These are phyloP conservation scores for Aeoliscus strigatus DNA, from an alignment of 2,797 vertebrate genomes.

Conservation along the genomic window DNA sequence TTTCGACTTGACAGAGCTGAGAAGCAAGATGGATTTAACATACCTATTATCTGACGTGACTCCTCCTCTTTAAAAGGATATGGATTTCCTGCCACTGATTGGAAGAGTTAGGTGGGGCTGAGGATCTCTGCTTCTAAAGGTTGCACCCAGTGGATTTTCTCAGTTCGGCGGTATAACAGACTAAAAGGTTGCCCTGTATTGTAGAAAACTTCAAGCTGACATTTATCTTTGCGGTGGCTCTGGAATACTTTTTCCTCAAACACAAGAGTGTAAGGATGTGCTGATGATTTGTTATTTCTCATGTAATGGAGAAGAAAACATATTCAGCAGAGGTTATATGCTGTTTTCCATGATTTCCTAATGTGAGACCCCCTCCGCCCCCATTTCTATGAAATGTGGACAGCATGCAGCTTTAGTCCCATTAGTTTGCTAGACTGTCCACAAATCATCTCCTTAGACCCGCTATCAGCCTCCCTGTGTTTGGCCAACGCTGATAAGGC, in stretches of 20 bases:
- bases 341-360: constrained; percentile 16
- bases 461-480: constrained; percentile 55
- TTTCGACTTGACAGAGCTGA: constrained; percentile 70
- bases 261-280: too few species aligned
- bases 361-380: constrained; percentile 10
- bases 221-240: constrained; percentile 39
- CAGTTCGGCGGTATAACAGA: constrained; percentile 40
- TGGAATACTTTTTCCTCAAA: constrained; percentile 31
- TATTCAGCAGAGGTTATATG: background rate
- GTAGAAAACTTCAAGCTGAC: constrained; percentile 53
- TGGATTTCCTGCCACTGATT: constrained; percentile 77
- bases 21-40: constrained; percentile 78
- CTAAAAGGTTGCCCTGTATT: constrained; percentile 45
- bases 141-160: constrained; percentile 61
- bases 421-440: constrained; percentile 45
- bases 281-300: constrained; percentile 27
- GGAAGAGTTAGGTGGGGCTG: constrained; percentile 43
- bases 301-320: background rate
- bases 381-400: constrained; percentile 24
- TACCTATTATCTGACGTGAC: constrained; percentile 77
- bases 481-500: constrained; percentile 65
- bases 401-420: constrained; percentile 33
- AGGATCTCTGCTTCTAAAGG: constrained; percentile 46
- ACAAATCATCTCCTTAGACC: constrained; percentile 57
- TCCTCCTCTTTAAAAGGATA: constrained; percentile 70